Evolutionary conservation across 1,140 invertebrate species (phyloP).

Genomic region (Branchinecta lindahli): DNA sequence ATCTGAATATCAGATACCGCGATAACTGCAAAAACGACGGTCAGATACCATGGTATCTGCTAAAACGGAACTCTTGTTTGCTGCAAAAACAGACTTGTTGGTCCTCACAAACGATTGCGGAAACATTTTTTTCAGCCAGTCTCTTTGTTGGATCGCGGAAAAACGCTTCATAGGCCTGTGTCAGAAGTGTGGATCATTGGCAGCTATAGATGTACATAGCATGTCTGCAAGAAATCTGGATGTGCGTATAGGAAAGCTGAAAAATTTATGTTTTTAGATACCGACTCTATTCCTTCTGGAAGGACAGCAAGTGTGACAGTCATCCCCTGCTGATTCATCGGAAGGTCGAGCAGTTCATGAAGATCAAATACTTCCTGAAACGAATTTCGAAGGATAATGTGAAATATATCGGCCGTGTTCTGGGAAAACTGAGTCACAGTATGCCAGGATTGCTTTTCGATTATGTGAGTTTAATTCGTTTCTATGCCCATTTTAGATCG

Average conservation of each 20-base stretch:
- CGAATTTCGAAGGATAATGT: constrained; percentile 96
- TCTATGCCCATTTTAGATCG: neutral
- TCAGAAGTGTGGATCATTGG: too few species aligned
- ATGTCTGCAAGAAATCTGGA: too few species aligned
- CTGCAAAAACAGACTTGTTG: too few species aligned
- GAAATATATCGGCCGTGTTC: constrained; percentile 81
- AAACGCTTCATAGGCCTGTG: too few species aligned
- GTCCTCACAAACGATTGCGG: too few species aligned
- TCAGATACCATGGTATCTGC: too few species aligned
- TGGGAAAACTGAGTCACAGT: constrained; percentile 92
- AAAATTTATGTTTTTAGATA: constrained; percentile 43
- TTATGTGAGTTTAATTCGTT: constrained; percentile 48
- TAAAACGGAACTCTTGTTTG: too few species aligned
- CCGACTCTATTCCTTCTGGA: constrained; percentile 83
- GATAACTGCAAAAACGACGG: too few species aligned
- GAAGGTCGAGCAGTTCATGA: constrained; percentile 67
- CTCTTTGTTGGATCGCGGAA: too few species aligned
- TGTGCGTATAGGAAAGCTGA: neutral
- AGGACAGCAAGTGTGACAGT: constrained; percentile 63
- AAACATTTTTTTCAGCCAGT: too few species aligned
- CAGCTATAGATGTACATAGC: too few species aligned
- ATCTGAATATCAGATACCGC: too few species aligned
- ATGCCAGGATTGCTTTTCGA: constrained; percentile 90
- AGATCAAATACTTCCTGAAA: constrained; percentile 93
- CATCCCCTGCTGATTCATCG: constrained; percentile 68